These are phyloP conservation scores for Parus major DNA, from an alignment of 2,113 vertebrate species.

Conservation along the genomic window DNA sequence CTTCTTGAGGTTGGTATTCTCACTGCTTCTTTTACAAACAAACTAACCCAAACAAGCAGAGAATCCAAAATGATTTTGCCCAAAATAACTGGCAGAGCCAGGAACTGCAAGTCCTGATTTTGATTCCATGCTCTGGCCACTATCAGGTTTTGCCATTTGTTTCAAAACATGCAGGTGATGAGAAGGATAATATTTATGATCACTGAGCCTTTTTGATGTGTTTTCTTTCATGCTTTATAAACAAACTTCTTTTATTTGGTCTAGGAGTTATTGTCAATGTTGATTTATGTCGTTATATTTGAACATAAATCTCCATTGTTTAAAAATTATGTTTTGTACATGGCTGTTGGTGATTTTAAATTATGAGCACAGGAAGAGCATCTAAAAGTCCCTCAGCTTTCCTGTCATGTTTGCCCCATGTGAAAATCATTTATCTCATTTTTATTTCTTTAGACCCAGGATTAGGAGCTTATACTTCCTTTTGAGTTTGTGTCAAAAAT, in stretches of 20 bases:
- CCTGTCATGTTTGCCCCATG: not conserved
- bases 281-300: not conserved
- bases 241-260: not conserved
- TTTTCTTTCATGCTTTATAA: not conserved
- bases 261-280: not conserved
- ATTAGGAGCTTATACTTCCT: not conserved
- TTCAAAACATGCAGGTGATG: not conserved
- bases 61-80: not conserved
- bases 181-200: not conserved
- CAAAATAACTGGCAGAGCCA: not conserved
- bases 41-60: not conserved
- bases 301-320: not conserved
- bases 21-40: not conserved
- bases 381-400: not conserved
- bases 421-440: not conserved
- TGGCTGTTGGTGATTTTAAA: not conserved
- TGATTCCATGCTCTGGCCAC: not conserved
- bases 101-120: not conserved
- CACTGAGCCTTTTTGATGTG: not conserved
- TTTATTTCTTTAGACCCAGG: not conserved
- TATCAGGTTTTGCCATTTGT: not conserved
- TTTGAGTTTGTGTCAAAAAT: not conserved
- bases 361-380: not conserved
- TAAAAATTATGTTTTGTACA: not conserved
- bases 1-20: not conserved